Conservation (phyloP, 2,797 vertebrate species). For the Melanogrammus aeglefinus region DNA sequence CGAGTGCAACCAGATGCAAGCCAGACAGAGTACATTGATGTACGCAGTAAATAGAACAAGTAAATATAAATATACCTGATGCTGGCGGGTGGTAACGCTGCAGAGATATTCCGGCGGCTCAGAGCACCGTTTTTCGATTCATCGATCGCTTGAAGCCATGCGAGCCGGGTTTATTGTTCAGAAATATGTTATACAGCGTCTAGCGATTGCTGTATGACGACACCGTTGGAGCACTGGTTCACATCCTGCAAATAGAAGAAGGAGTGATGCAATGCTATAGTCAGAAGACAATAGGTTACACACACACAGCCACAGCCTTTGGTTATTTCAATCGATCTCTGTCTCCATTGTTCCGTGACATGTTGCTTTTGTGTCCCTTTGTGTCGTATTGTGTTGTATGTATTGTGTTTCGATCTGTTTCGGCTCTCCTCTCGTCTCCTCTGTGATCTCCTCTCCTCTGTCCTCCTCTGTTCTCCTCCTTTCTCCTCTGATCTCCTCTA, state of each 20-base stretch:
- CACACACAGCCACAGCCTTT: not conserved
- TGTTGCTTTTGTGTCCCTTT: not conserved
- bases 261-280: not conserved
- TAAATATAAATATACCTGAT: not conserved
- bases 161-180: not conserved
- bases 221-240: not conserved
- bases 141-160: not conserved
- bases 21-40: not conserved
- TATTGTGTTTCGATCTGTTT: no score
- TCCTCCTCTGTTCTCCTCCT: conserved; percentile 4
- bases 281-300: not conserved
- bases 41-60: not conserved
- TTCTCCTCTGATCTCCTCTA: not conserved
- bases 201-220: not conserved
- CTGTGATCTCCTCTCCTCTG: conserved; percentile 10
- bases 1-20: not conserved
- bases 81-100: not conserved
- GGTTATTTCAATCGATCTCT: not conserved
- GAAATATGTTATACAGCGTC: not conserved
- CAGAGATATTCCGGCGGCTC: not conserved
- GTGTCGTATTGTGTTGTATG: no score
- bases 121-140: not conserved
- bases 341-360: not conserved
- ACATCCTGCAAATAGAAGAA: not conserved
- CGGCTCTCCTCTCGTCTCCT: not conserved